These are phyloP conservation scores for Tonatia bakeri DNA, from an alignment of 2,113 vertebrate genomes.

Conservation along the genomic window DNA sequence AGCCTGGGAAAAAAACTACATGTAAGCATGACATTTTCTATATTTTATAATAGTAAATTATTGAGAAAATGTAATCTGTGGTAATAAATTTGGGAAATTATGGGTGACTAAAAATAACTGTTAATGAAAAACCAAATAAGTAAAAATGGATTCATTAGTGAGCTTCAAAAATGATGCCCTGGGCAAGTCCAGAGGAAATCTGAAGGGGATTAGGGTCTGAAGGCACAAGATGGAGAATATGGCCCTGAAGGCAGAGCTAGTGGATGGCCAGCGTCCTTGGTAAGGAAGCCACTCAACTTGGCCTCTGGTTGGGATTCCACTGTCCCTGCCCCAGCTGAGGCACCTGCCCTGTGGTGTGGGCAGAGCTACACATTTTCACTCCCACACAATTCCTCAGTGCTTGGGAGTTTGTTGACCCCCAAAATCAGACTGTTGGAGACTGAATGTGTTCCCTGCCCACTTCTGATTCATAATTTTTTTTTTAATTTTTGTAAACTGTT, in stretches of 20 bases:
- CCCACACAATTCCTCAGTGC: background rate
- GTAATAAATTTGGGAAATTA: background rate
- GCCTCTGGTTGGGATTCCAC: background rate
- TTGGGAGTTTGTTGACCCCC: background rate
- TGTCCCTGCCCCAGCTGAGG: background rate
- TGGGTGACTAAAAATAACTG: background rate
- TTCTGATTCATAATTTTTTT: background rate
- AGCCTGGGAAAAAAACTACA: background rate
- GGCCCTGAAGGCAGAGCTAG: background rate
- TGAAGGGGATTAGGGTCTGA: background rate
- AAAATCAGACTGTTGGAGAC: background rate
- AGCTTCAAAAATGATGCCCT: background rate
- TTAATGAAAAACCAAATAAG: background rate
- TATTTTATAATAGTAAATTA: background rate
- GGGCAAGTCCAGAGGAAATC: background rate
- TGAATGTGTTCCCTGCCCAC: background rate
- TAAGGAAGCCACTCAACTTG: background rate
- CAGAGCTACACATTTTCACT: background rate
- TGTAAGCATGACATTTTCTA: background rate
- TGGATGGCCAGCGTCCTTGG: background rate
- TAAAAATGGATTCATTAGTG: background rate
- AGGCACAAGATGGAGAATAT: background rate
- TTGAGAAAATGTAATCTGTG: background rate
- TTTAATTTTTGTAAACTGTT: background rate
- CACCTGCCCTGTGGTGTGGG: background rate